Conservation (phyloP, 2,888 invertebrate species). For the Acleris cristana region DNA sequence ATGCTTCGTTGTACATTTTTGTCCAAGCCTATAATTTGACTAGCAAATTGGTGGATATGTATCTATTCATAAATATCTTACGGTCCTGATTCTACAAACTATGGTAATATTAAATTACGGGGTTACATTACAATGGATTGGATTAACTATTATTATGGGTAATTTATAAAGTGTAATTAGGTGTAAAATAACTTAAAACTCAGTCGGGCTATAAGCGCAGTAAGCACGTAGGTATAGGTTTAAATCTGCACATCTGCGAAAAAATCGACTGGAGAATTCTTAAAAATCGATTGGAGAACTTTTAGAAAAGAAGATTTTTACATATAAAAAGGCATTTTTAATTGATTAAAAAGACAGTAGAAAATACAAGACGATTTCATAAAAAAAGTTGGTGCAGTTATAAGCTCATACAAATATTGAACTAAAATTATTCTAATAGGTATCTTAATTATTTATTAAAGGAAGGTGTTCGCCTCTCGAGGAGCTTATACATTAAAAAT, state of each 20-base stretch:
- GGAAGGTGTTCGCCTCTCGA: slow-evolving; percentile 30
- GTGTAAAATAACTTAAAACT: slow-evolving; percentile 65
- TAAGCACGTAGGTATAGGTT: slow-evolving; percentile 37
- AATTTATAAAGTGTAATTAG: slow-evolving; percentile 56
- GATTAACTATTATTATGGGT: slow-evolving; percentile 37
- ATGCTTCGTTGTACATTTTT: slow-evolving; percentile 10
- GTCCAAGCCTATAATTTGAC: slow-evolving; percentile 49
- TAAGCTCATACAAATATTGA: slow-evolving; percentile 32
- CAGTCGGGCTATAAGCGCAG: slow-evolving; percentile 69
- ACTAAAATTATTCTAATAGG: slow-evolving; percentile 30
- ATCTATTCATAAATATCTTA: slow-evolving; percentile 57
- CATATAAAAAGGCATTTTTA: slow-evolving; percentile 3
- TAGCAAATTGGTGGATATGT: slow-evolving; percentile 72
- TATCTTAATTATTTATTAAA: slow-evolving; percentile 39
- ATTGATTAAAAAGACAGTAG: slow-evolving; percentile 41
- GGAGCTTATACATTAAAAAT: slow-evolving; percentile 28
- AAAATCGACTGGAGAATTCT: slow-evolving; percentile 17
- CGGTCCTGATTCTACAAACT: slow-evolving; percentile 54
- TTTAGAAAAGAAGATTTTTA: neutral
- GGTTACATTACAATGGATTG: slow-evolving; percentile 45
- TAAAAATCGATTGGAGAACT: slow-evolving; percentile 27
- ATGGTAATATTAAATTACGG: slow-evolving; percentile 49
- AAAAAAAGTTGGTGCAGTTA: slow-evolving; percentile 42
- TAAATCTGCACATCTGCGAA: slow-evolving; percentile 38
- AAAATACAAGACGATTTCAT: slow-evolving; percentile 42